Evolutionary conservation across 2,888 invertebrate species (phyloP), one percentile per base, ranked within the genome.

Genomic region (Tetragonula carbonaria): DNA sequence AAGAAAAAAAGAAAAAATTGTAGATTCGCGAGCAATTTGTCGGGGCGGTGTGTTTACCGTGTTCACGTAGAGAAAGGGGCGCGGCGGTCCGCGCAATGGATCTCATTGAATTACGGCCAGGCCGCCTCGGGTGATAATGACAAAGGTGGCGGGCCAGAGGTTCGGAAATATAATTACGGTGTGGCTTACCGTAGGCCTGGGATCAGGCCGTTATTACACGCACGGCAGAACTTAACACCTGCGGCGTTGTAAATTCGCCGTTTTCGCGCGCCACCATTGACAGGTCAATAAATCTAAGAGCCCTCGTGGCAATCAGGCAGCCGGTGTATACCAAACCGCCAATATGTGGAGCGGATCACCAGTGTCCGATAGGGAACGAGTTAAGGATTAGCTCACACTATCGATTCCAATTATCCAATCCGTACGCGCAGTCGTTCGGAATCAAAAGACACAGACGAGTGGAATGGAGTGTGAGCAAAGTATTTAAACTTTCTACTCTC

Each of bases 231-330:
- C 92, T 92, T 92, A 91, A 93, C 93, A 93, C 93, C 93, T 93
- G 93, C 92, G 91, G 92, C 90, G 93, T 91, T 91, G 91, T 91
- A 91, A 91, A 92, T 92, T 92, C 90, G 90, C 90, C 89, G 87
- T 92, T 92, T 93, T 92, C 90, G 91, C 91, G 90, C 89, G 88
- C 89, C 90, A 82, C 88, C 91, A 91, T 93, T 92, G 93, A 92
- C 91, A 91, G 93, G 92, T 93, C 91, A 91, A 93, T 93, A 93
- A 93, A 93, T 93, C 91, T 91, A 89, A 88, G 91, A 82, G 89
- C 87, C 90, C 90, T 86, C 84, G 88, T 92, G 88, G 91, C 91
- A 92, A 93, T 92, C 91, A 91, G 89, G 79, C 90, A 82, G 85
- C 84, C 90, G 85, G 74, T 87, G 89, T 90, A 87, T 78, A 85